Evolutionary conservation across 2,888 invertebrate genomes (phyloP).

Genomic region (Scaptomyza tumidula): DNA sequence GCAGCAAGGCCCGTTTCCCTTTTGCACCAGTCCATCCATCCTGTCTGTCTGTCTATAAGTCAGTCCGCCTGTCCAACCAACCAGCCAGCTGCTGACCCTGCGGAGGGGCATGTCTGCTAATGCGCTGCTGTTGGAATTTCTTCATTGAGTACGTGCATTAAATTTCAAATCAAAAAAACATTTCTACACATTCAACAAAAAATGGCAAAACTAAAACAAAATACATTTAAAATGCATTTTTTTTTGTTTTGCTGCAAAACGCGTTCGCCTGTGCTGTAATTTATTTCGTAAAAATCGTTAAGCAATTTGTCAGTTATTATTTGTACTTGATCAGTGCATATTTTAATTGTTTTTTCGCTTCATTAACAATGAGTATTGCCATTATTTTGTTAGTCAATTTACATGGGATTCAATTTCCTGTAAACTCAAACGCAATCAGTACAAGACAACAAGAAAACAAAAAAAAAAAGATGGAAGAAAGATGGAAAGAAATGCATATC

Average conservation of each 20-base stretch:
- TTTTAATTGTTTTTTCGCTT: constrained; percentile 61
- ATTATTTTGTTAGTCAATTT: constrained; percentile 29
- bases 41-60: not conserved
- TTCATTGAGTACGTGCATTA: constrained; percentile 83
- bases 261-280: constrained; percentile 60
- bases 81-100: constrained; percentile 55
- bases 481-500: constrained; percentile 59
- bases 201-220: constrained; percentile 4
- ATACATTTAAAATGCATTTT: constrained; percentile 64
- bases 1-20: constrained; percentile 49
- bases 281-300: constrained; percentile 18
- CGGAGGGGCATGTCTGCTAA: constrained; percentile 71
- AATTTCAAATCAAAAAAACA: constrained; percentile 73
- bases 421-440: constrained; percentile 54
- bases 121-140: constrained; percentile 82
- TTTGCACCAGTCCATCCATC: not conserved
- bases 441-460: constrained; percentile 32
- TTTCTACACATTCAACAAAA: constrained; percentile 35
- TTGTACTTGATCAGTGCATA: constrained; percentile 8
- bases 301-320: constrained; percentile 33
- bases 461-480: constrained; percentile 29
- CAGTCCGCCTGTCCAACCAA: not conserved
- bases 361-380: constrained; percentile 34
- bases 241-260: constrained; percentile 53
- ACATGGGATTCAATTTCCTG: constrained; percentile 39